These are phyloP conservation scores for Hermaeophaga mercurialis DNA, from an alignment of 2,888 invertebrate species.

Conservation along the genomic window DNA sequence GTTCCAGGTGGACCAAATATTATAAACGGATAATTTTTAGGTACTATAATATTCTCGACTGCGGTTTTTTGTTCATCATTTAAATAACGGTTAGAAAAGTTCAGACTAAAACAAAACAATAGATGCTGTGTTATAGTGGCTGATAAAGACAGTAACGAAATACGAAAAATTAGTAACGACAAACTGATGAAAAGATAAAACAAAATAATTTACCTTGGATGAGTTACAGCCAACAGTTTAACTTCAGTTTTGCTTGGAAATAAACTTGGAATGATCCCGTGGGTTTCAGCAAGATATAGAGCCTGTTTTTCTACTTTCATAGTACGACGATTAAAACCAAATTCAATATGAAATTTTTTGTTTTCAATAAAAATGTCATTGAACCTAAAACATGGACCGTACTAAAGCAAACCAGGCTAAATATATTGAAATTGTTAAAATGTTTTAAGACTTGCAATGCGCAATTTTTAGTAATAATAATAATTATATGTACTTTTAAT, in stretches of 20 bases:
- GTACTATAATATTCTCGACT: slow-evolving; percentile 59
- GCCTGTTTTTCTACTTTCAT: slow-evolving; percentile 49
- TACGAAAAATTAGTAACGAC: neutral
- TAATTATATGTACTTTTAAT: no score
- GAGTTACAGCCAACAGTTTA: neutral
- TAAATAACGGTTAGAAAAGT: slow-evolving; percentile 26
- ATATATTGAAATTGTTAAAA: no score
- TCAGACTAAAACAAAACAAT: slow-evolving; percentile 29
- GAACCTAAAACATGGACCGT: no score
- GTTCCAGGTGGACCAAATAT: slow-evolving; percentile 69
- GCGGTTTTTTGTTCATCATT: slow-evolving; percentile 61
- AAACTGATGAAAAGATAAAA: no score
- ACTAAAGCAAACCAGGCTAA: no score
- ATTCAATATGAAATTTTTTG: slow-evolving; percentile 46
- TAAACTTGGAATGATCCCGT: slow-evolving; percentile 41
- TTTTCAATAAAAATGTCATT: slow-evolving; percentile 14
- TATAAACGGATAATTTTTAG: slow-evolving; percentile 61
- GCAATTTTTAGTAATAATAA: no score
- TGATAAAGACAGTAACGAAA: no score
- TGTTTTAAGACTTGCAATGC: no score
- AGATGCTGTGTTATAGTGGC: no score
- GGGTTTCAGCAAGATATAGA: slow-evolving; percentile 38
- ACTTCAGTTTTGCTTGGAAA: slow-evolving; percentile 39
- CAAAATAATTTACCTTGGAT: slow-evolving; percentile 18
- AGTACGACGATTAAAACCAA: slow-evolving; percentile 47